Conservation (phyloP, 2,797 vertebrate species). For the Dermochelys coriacea region DNA sequence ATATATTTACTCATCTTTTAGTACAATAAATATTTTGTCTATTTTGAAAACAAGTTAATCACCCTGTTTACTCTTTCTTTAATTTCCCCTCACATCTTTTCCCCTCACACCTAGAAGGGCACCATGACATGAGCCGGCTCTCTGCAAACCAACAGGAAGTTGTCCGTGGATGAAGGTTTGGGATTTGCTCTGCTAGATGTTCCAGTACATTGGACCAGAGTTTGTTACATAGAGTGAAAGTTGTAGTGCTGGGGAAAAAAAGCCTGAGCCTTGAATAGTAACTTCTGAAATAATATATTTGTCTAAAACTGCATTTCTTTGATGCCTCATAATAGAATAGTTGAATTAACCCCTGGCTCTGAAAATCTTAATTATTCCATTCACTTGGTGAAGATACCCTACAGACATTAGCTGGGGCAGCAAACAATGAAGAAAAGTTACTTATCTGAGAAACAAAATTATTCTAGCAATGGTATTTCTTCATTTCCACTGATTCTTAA, state of each 20-base stretch:
- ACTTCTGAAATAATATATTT: not conserved
- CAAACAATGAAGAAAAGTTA: slow-evolving; percentile 12
- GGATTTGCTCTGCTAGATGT: not conserved
- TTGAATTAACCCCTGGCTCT: not conserved
- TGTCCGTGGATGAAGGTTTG: not conserved
- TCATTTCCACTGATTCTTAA: not conserved
- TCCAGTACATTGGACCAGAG: not conserved
- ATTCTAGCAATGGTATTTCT: not conserved
- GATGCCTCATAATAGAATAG: not conserved
- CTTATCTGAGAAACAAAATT: not conserved
- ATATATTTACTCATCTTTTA: not conserved
- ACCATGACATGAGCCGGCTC: not conserved
- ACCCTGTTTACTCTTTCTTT: not conserved
- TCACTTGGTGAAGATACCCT: not conserved
- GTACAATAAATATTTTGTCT: not conserved
- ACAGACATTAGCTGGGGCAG: not conserved
- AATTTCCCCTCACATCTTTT: not conserved
- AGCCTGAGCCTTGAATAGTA: not conserved
- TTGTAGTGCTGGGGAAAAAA: not conserved
- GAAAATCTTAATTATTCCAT: slow-evolving; percentile 32
- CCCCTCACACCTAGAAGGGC: not conserved
- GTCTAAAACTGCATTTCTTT: not conserved
- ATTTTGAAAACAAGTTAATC: not conserved
- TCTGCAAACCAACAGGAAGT: not conserved
- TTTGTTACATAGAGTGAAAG: not conserved